Base-by-base conservation (phyloP, 1,140 invertebrate species). In the Berghia stephanieae region DNA sequence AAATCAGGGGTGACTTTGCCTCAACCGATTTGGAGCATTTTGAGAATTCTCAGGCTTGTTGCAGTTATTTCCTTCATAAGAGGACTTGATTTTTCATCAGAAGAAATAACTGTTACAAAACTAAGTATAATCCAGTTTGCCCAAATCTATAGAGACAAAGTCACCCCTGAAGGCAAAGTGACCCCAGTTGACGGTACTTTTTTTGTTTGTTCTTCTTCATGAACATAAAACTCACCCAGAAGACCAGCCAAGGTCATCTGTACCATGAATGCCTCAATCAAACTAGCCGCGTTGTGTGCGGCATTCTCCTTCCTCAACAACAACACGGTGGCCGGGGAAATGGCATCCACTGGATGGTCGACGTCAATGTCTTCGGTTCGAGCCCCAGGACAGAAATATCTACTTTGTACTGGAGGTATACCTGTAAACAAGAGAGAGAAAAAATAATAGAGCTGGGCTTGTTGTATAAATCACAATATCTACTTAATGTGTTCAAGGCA, bases 261-360 rank as follows among this genome's bases (percentile, higher is more conserved):
- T 1, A 86, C 81, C 83, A 86, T 88, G 77, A 86, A 83, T 27
- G 85, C 83, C 63, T 88, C 86, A 42, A 86, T 82, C 13, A 88
- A 80, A 79, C 85, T 86, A 27, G 84, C 80, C 18, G 84, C 81
- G 73, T 81, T 82, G 72, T 88, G 86, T 21, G 81, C 71, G n/a
- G 85, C 85, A 79, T 88, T 88, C 77, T 88, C 87, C 71, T 87
- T 86, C 42, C 83, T 67, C 40, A 88, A 77, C 60, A 85, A 75
- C 36, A 88, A 55, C 10, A 88, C 67, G 1, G 83, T 84, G 38
- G 80, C 82, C 18, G 87, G 86, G 49, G 78, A 75, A 24, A 52
- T 70, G 21, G 82, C 80, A 52, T 83, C 81, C 27, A 55, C 60
- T 46, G 82, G 80, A 57, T 79, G 78, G 40, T 75, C 69, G 10